Evolutionary conservation across 2,888 invertebrate species (phyloP).

Genomic region (Morpho achilles): DNA sequence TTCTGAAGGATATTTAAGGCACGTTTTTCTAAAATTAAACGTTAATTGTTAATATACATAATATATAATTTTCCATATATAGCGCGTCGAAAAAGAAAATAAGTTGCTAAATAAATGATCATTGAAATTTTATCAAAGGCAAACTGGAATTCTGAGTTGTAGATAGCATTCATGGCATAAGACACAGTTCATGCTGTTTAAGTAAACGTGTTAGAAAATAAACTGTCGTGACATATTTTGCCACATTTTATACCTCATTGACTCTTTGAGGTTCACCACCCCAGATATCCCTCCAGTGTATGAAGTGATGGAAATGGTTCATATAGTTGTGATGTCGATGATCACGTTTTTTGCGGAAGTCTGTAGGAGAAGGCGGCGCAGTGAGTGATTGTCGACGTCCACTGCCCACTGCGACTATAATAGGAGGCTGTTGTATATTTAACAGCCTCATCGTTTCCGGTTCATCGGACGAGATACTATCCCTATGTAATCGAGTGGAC

Average conservation of each 20-base stretch:
- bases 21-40: neutral
- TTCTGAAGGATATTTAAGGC: neutral
- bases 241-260: slow-evolving; percentile 56
- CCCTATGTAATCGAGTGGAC: slow-evolving; percentile 55
- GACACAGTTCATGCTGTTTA: neutral
- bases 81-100: too few species aligned
- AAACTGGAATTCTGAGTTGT: too few species aligned
- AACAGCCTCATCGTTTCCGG: slow-evolving; percentile 67
- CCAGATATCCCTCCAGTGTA: slow-evolving; percentile 74
- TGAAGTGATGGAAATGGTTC: slow-evolving; percentile 69
- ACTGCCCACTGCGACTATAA: slow-evolving; percentile 47
- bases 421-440: slow-evolving; percentile 47
- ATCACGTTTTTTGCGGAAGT: slow-evolving; percentile 66
- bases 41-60: neutral
- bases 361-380: slow-evolving; percentile 73
- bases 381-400: slow-evolving; percentile 64
- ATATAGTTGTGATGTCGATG: slow-evolving; percentile 62
- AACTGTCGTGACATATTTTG: neutral
- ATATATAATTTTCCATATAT: too few species aligned
- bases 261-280: slow-evolving; percentile 66
- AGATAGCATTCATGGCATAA: neutral
- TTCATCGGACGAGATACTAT: slow-evolving; percentile 69
- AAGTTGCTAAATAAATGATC: too few species aligned
- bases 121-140: too few species aligned
- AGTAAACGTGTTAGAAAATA: neutral